A percentile compares a stretch with the other conserved stretches of the same genome.
Evolutionary conservation across 1,140 invertebrate species (phyloP).

Genomic region (Aphelinus atriplicis): DNA sequence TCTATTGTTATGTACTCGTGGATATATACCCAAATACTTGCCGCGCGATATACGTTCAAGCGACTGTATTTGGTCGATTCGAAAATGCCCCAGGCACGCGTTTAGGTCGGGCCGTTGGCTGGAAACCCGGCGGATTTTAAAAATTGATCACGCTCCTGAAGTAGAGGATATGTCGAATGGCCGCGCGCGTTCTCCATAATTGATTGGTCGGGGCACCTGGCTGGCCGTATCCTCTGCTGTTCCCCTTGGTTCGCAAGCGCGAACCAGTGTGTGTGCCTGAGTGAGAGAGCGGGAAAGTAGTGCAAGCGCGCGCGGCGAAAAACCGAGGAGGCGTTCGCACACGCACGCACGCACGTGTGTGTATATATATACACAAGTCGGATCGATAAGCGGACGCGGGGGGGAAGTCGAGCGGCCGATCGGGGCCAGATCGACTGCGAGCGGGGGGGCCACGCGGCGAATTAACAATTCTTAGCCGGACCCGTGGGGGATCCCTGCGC

Average conservation of each 20-base stretch:
- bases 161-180: no score
- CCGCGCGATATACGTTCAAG: no score
- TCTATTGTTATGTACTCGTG: no score
- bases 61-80: no score
- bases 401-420: not conserved
- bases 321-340: not conserved
- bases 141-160: no score
- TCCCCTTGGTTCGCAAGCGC: not conserved
- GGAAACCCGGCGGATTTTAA: no score
- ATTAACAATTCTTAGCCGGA: conserved; percentile 51
- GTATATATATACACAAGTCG: no score
- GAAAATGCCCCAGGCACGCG: no score
- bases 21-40: no score
- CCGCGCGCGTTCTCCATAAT: not conserved
- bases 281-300: conserved; percentile 5
- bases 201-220: not conserved
- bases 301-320: not conserved
- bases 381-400: conserved; percentile 1
- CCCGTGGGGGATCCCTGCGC: not conserved
- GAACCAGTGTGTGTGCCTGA: not conserved
- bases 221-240: not conserved
- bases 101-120: no score
- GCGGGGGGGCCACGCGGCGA: conserved; percentile 14
- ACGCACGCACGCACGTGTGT: not conserved
- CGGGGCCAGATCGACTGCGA: not conserved